Base-by-base conservation (phyloP, 2,113 vertebrate genomes). In the Camelus bactrianus region DNA sequence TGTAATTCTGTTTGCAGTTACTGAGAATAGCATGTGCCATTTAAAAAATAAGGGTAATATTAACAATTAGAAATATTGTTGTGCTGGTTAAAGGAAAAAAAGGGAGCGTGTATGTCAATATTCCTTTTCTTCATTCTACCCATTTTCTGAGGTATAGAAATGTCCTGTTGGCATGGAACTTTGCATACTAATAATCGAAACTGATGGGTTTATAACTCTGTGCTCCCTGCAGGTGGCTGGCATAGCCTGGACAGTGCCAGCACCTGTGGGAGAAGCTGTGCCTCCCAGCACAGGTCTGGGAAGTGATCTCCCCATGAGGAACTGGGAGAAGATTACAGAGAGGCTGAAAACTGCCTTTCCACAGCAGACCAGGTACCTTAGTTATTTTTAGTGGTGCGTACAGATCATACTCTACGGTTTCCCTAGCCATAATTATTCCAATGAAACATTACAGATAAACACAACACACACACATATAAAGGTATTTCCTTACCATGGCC, bases 341-440 rank as follows among this genome's bases (percentile, higher is more conserved):
- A 98, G 94, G 24, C 94, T 98, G 62, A 97, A 96, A 97, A 96
- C 86, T 73, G 91, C 95, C 67, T 98, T 98, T 95, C 98, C 98
- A 86, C 97, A 98, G n/a, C 96, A 97, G 76, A 97, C 94, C 91
- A 98, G 97, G 98, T 98, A 97, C 54, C 17, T 92, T 60, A 22
- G 82, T 79, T 81, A 83, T 84, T 80, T 56, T 92, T 89, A 50
- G 42, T 95, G 60, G 4, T 89, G 62, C 32, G 28, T 92, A 75
- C 42, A 96, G 30, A 30, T 94, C 13, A 32, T 82, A 54, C 46
- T 48, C 30, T 86, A 22, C 0, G 62, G 30, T 65, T 90, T 46
- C 19, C 11, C 16, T 62, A 73, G n/a, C 10, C 35, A 30, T 91
- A 77, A 77, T 56, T 95, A 38, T 26, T 50, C 28, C 75, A 85